Percentiles rank a stretch among this genome's conserved stretches.
Evolutionary conservation across 2,888 invertebrate species (phyloP).

Genomic region (Aphodius sticticus): DNA sequence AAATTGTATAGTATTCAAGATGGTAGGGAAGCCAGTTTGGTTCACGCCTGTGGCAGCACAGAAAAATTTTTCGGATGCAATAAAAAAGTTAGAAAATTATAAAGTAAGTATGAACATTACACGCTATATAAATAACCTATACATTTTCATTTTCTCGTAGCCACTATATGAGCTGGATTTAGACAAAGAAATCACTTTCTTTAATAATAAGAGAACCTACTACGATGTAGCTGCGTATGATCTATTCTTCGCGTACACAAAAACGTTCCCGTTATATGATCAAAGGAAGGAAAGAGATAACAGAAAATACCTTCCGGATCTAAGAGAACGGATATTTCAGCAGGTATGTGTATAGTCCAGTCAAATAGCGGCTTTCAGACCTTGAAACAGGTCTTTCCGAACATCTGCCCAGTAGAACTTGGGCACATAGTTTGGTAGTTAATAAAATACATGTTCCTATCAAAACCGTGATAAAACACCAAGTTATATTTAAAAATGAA

Average conservation of each 20-base stretch:
- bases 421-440: too few species aligned
- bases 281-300: constrained; percentile 54
- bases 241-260: constrained; percentile 56
- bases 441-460: too few species aligned
- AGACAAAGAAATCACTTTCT: constrained; percentile 53
- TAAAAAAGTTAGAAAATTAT: constrained; percentile 46
- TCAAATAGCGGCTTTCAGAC: too few species aligned
- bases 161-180: constrained; percentile 46
- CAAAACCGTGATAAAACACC: too few species aligned
- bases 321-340: constrained; percentile 55
- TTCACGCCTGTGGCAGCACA: constrained; percentile 47
- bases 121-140: background rate
- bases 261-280: constrained; percentile 55
- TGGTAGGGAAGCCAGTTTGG: constrained; percentile 43
- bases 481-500: too few species aligned
- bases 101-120: constrained; percentile 17
- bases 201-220: constrained; percentile 50
- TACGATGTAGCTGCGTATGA: constrained; percentile 53
- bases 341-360: constrained; percentile 50
- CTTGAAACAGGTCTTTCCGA: too few species aligned
- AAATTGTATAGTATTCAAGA: constrained; percentile 16
- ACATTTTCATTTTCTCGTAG: constrained; percentile 38
- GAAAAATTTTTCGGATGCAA: constrained; percentile 46
- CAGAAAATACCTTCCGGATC: constrained; percentile 50
- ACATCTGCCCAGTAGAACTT: too few species aligned